Evolutionary conservation across 53 echinoderm and acorn worm species (phyloP).

Genomic region (Luidia sarsii): DNA sequence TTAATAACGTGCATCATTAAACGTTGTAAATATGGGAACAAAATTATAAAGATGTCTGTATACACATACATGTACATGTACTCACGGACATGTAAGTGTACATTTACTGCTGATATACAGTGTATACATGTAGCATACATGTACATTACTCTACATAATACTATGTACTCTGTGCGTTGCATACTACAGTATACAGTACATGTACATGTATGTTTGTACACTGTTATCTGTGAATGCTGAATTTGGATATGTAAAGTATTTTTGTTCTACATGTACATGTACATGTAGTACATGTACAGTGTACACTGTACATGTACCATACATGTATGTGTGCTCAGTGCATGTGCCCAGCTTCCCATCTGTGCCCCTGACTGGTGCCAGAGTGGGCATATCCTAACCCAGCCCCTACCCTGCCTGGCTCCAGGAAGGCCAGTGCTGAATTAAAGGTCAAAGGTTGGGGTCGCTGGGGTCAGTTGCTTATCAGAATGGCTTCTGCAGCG

Average conservation of each 20-base stretch:
- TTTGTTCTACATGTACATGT: neutral
- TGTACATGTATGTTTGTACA: neutral
- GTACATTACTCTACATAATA: too few relatives aligned
- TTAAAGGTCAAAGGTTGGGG: constrained; percentile 35
- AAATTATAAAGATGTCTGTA: neutral
- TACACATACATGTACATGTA: too few relatives aligned
- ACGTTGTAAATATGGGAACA: too few relatives aligned
- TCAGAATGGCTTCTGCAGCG: neutral
- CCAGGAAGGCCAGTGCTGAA: constrained; percentile 46
- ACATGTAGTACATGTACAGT: neutral
- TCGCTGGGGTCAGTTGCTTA: neutral
- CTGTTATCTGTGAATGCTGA: neutral
- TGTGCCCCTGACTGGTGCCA: neutral
- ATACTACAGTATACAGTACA: too few relatives aligned
- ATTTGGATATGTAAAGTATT: neutral
- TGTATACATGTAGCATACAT: too few relatives aligned
- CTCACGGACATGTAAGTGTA: too few relatives aligned
- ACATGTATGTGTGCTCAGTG: neutral
- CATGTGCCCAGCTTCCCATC: neutral
- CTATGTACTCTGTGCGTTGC: too few relatives aligned
- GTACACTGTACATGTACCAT: neutral
- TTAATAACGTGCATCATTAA: too few relatives aligned
- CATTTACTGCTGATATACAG: too few relatives aligned
- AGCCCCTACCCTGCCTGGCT: constrained; percentile 16
- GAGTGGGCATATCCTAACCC: constrained; percentile 19